These are phyloP conservation scores for Sebastes oblongus DNA, from an alignment of 2,797 vertebrate species.

Conservation along the genomic window DNA sequence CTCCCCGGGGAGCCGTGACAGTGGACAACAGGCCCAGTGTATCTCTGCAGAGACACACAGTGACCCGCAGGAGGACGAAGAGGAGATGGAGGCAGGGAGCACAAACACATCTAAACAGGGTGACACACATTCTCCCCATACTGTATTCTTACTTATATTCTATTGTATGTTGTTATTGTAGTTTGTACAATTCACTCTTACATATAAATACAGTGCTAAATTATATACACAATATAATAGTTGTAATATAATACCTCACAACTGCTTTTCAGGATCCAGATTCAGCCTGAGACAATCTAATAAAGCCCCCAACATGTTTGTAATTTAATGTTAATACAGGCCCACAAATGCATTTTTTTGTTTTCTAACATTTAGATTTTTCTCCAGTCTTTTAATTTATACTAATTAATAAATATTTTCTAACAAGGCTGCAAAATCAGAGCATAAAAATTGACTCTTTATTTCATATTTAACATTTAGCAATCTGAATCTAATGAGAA, in stretches of 20 bases:
- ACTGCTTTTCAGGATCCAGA: background rate
- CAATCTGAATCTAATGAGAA: background rate
- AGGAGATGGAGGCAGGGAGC: background rate
- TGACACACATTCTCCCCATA: background rate
- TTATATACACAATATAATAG: background rate
- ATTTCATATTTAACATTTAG: background rate
- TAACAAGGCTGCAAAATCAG: background rate
- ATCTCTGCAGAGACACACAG: background rate
- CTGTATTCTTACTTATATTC: background rate
- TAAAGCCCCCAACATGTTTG: background rate
- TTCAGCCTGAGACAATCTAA: no score
- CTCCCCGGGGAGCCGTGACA: constrained; percentile 43
- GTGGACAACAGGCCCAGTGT: background rate
- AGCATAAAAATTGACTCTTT: accelerated
- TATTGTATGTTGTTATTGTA: background rate
- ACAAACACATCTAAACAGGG: background rate
- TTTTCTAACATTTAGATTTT: background rate
- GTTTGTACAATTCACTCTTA: background rate
- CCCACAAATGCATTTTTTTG: background rate
- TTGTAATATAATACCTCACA: background rate
- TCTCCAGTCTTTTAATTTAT: background rate
- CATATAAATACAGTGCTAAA: background rate
- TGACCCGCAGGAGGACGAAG: background rate
- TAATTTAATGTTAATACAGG: background rate
- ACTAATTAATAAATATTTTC: background rate